Evolutionary conservation across 2,113 vertebrate genomes (phyloP), one percentile per base, ranked within the genome.

Genomic region (Butorides virescens): DNA sequence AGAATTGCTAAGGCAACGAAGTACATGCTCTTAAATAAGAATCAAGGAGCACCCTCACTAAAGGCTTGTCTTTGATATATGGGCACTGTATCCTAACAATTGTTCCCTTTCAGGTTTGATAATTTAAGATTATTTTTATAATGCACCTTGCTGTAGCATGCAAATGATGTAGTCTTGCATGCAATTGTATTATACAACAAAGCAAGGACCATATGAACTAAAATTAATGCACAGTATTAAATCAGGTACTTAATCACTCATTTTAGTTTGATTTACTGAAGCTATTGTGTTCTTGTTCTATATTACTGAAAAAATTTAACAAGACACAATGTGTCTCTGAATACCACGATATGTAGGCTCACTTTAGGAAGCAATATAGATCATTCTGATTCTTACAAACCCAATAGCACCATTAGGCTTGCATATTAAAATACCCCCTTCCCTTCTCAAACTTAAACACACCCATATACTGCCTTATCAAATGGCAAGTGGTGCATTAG

Each of bases 251-350:
- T 98, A 97, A 98, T 98, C 95, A 97, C 63, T 97, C 37, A 55
- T 97, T 97, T 97, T 88, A 84, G 88, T 96, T 96, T 98, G 98
- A 98, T 98, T 98, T 98, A 98, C 95, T 86, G 95, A 94, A 89
- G 83, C 92, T 95, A 93, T 97, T 97, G 96, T 97, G 82, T 97
- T 97, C 96, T 92, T 82, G 83, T 97, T 97, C 94, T 96, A 80
- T 84, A 95, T 92, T 96, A 96, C 95, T 78, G 93, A 96, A 97
- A 97, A 96, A 96, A 95, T 56, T 83, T 92, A 97, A 95, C 90
- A 93, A 96, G 95, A 96, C 95, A 96, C 76, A 96, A 96, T 90
- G 92, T 25, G 49, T 92, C 66, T 95, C 47, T 56, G 49, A 94
- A 98, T 32, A 53, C 65, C 86, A 91, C 8, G 32, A 95, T 94